These are phyloP conservation scores for Sebastes diploproa DNA, from an alignment of 2,797 vertebrate genomes.

Conservation along the genomic window DNA sequence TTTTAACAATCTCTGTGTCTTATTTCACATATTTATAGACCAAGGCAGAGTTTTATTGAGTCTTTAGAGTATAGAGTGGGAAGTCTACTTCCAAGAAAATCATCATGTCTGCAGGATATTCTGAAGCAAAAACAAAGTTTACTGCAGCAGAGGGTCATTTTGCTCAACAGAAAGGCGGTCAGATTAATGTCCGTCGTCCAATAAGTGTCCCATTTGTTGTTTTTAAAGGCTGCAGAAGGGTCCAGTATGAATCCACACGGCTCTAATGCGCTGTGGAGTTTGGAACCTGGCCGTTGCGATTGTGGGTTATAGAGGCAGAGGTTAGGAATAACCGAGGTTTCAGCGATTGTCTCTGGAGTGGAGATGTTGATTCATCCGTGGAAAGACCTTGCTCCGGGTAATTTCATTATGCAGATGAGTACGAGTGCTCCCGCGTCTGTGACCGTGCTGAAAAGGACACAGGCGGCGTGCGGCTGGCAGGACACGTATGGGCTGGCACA, in stretches of 20 bases:
- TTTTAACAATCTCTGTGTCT: background rate
- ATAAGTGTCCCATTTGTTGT: background rate
- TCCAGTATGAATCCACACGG: background rate
- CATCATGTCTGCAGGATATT: slow-evolving; percentile 15
- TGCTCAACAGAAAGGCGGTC: background rate
- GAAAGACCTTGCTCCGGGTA: slow-evolving; percentile 58
- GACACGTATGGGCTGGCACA: slow-evolving; percentile 27
- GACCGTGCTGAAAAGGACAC: slow-evolving; percentile 33
- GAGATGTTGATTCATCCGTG: slow-evolving; percentile 60
- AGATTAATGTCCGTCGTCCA: background rate
- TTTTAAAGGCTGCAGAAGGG: slow-evolving; percentile 3
- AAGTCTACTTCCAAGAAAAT: slow-evolving; percentile 34
- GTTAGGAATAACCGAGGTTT: slow-evolving; percentile 45
- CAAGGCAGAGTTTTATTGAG: slow-evolving; percentile 4
- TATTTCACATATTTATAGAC: background rate
- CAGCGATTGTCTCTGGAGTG: slow-evolving; percentile 37
- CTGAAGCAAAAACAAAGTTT: slow-evolving; percentile 14
- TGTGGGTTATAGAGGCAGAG: slow-evolving; percentile 33
- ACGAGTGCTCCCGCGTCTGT: slow-evolving; percentile 13
- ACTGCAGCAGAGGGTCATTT: slow-evolving; percentile 30
- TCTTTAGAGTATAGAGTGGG: slow-evolving; percentile 7
- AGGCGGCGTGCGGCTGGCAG: slow-evolving; percentile 25
- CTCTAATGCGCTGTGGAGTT: background rate
- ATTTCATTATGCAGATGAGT: slow-evolving; percentile 72
- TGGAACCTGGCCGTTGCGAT: slow-evolving; percentile 20